Conservation (phyloP, 2,888 invertebrate genomes). For the Cyclophora albipunctata region DNA sequence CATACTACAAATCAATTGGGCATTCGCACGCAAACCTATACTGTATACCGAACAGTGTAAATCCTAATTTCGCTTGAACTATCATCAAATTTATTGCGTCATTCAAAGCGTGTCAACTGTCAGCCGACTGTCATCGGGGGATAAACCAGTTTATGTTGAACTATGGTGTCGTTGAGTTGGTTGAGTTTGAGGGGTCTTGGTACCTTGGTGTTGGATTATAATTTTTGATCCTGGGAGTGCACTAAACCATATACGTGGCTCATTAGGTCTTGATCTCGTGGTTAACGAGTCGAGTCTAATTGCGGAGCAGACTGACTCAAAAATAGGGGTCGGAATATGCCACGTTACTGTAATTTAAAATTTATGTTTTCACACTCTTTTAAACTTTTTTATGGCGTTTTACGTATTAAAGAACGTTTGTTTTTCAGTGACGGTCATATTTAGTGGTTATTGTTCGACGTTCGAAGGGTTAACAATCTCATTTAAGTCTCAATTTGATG, state of each 20-base stretch:
- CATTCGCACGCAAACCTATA: slow-evolving; percentile 17
- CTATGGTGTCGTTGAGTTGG: slow-evolving; percentile 4
- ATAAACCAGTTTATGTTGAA: slow-evolving; percentile 24
- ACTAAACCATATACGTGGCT: slow-evolving; percentile 66
- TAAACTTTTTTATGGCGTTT: slow-evolving; percentile 31
- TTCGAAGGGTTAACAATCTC: neutral
- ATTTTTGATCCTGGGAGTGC: slow-evolving; percentile 62
- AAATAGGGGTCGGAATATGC: slow-evolving; percentile 40
- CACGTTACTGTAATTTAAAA: slow-evolving; percentile 49
- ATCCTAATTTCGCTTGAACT: slow-evolving; percentile 21
- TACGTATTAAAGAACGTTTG: slow-evolving; percentile 12
- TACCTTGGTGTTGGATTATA: slow-evolving; percentile 46
- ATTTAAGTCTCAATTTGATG: too few relatives aligned
- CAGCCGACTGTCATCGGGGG: slow-evolving; percentile 47
- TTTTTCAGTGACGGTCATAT: slow-evolving; percentile 8
- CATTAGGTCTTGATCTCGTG: slow-evolving; percentile 66
- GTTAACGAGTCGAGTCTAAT: slow-evolving; percentile 64
- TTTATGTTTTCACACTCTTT: slow-evolving; percentile 51
- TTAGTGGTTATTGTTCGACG: too few relatives aligned
- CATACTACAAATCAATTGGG: neutral
- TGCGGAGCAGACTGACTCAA: slow-evolving; percentile 47
- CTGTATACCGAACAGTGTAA: slow-evolving; percentile 23
- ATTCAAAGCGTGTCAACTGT: slow-evolving; percentile 42
- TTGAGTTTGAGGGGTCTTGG: slow-evolving; percentile 20
- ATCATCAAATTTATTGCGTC: slow-evolving; percentile 28